Evolutionary conservation across 1,140 invertebrate genomes (phyloP).

Genomic region (Whitmania pigra): DNA sequence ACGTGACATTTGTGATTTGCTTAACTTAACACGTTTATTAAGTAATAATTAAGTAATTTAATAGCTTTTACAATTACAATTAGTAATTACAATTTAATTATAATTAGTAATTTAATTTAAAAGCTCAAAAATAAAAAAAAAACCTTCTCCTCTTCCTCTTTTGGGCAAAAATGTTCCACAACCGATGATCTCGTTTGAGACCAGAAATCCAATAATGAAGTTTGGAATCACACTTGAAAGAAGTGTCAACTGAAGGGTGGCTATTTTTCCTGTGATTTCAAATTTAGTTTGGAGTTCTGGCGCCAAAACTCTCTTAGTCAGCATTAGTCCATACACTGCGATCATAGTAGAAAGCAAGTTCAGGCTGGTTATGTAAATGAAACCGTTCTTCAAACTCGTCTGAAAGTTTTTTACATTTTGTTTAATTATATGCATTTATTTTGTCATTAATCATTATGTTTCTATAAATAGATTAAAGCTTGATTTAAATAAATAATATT

Average conservation of each 20-base stretch:
- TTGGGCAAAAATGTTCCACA: conserved; percentile 13
- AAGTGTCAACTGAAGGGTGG: conserved; percentile 14
- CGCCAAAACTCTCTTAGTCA: conserved; percentile 6
- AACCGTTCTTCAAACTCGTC: conserved; percentile 15
- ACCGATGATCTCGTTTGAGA: conserved; percentile 4
- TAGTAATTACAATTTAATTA: too few species aligned
- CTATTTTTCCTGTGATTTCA: conserved; percentile 13
- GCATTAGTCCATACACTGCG: conserved; percentile 18
- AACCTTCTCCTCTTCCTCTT: conserved; percentile 18
- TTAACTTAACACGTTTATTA: neutral
- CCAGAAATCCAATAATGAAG: conserved; percentile 18
- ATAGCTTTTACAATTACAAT: too few species aligned
- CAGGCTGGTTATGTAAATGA: conserved; percentile 13
- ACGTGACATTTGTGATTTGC: neutral
- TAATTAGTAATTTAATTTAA: neutral
- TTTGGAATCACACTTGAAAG: conserved; percentile 14
- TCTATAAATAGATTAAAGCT: neutral
- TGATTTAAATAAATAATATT: neutral
- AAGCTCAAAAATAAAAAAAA: neutral
- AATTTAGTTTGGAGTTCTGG: neutral
- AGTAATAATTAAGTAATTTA: too few species aligned
- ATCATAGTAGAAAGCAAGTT: conserved; percentile 15
- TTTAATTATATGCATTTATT: neutral
- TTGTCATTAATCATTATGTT: neutral
- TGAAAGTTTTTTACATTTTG: neutral